Evolutionary conservation across 1,140 invertebrate genomes (phyloP).

Genomic region (Leptestheria dahalacensis): DNA sequence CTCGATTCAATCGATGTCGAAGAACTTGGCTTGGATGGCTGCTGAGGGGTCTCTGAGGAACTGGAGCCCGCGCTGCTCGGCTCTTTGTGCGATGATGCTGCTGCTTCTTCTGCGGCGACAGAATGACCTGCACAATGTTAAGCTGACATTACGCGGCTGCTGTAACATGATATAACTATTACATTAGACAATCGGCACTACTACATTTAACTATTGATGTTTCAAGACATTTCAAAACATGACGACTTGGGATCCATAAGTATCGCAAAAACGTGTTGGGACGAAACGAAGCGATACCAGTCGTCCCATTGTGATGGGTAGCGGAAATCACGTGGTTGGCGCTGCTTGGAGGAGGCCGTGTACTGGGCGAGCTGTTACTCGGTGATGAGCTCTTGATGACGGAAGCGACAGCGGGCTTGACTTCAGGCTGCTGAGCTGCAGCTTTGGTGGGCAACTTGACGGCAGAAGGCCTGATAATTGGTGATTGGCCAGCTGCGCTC

Average conservation of each 20-base stretch:
- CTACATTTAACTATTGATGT: no score
- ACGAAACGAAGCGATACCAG: no score
- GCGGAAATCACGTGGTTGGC: neutral
- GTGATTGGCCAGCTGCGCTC: neutral
- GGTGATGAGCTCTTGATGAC: conserved; percentile 26
- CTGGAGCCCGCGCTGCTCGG: conserved; percentile 27
- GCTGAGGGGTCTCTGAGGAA: conserved; percentile 30
- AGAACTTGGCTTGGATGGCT: conserved; percentile 22
- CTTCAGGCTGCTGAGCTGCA: conserved; percentile 7
- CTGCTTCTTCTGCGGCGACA: conserved; percentile 16
- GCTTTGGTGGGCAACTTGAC: conserved; percentile 39
- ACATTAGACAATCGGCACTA: no score
- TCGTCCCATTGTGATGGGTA: no score
- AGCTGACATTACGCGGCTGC: no score
- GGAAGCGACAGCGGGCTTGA: neutral
- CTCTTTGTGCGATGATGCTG: conserved; percentile 30
- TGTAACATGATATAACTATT: no score
- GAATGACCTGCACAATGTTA: no score
- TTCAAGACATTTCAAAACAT: no score
- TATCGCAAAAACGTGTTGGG: no score
- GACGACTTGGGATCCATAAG: no score
- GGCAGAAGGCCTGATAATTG: conserved; percentile 53
- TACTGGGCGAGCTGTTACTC: conserved; percentile 41
- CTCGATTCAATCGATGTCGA: conserved; percentile 19
- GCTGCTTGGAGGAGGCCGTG: conserved; percentile 27